These are phyloP conservation scores for Lonchura striata DNA, from an alignment of 2,113 vertebrate genomes.

Conservation along the genomic window DNA sequence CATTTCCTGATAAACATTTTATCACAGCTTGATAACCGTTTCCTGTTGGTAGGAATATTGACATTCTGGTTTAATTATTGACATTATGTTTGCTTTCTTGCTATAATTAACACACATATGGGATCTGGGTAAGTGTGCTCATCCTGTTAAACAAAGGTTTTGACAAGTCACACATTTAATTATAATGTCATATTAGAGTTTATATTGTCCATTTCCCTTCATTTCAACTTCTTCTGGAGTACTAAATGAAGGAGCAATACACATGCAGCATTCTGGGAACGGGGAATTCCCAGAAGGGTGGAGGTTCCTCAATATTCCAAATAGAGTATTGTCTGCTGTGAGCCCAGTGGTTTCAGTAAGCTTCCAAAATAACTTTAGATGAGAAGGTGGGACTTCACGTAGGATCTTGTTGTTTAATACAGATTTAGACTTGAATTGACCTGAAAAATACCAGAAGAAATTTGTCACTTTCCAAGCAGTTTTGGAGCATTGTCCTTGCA, in stretches of 20 bases:
- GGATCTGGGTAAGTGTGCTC: not conserved
- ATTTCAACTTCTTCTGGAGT: not conserved
- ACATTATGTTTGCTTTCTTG: constrained; percentile 41
- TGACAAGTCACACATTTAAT: not conserved
- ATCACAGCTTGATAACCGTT: constrained; percentile 65
- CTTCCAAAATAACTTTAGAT: not conserved
- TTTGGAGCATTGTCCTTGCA: not conserved
- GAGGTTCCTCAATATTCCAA: not conserved
- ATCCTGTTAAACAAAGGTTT: constrained; percentile 33
- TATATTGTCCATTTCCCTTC: not conserved
- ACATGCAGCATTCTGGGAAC: not conserved
- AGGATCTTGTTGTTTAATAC: not conserved
- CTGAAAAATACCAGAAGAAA: not conserved
- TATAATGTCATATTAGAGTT: not conserved
- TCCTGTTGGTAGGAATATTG: constrained; percentile 48
- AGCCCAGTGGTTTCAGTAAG: not conserved
- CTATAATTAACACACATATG: constrained; percentile 56
- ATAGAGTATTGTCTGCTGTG: not conserved
- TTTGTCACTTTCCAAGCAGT: not conserved
- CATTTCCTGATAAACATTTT: constrained; percentile 71
- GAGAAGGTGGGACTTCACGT: not conserved
- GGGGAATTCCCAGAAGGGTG: not conserved
- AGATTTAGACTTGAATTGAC: not conserved
- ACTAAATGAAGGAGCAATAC: not conserved
- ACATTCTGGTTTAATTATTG: constrained; percentile 17